Base-by-base conservation (phyloP, 2,888 invertebrate genomes). In the Clitarchus hookeri region DNA sequence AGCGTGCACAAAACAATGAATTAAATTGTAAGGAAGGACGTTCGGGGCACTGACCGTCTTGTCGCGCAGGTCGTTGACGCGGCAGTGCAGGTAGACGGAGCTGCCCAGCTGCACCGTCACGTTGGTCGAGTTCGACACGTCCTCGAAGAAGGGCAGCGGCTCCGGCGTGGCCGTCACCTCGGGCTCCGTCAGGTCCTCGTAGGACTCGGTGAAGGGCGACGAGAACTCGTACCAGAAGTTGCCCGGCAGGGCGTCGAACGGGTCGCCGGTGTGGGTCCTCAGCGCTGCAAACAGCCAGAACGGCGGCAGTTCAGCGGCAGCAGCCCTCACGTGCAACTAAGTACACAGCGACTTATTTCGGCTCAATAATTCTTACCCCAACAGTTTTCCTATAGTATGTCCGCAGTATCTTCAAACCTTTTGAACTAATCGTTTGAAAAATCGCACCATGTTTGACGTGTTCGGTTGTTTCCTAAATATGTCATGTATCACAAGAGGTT, bases 71-170 rank as follows among this genome's bases (percentile, higher is more conserved):
- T 95, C 95, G 89, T 95, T 95, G 44, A 95, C 95, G 87, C 94
- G 92, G 90, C 95, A 95, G 89, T 95, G 95, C 85, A 95, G 91
- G 88, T 94, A 93, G 8, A 95, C 94, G 53, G 93, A 93, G 86
- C 93, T 94, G 6, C 94, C 94, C 16, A 95, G 90, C 89, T 95
- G 95, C 0, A 95, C 94, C 19, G 95, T 95, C 89, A 95, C 93
- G 90, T 95, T 95, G 1, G 94, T 93, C 9, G 90, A 87, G 25
- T 93, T 92, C 88, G 93, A 92, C 0, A 92, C 92, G 89, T 95
- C 95, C 89, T 95, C 95, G 91, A 96, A 96, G 91, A 94, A 95
- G 0, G 96, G 96, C 88, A 95, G 92, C 0, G 96, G 95, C 89
- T 95, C 95, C 19, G 94, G 93, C 6, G 94, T 94, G n/a, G 95